Conservation (phyloP, 2,113 vertebrate genomes). For the Tetrao urogallus region DNA sequence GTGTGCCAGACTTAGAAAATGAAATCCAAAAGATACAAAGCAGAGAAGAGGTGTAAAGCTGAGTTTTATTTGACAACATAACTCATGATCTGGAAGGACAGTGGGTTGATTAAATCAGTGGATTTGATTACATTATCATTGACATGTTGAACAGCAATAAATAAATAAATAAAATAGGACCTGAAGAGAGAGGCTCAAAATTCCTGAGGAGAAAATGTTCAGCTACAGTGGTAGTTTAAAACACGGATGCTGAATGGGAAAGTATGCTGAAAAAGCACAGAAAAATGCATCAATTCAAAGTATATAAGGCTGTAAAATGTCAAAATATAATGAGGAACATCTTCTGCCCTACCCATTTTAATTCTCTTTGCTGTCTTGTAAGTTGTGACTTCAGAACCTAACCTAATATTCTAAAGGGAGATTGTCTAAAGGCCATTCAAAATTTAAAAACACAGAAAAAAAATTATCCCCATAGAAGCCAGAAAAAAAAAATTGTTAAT, state of each 20-base stretch:
- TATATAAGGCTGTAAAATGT: neutral
- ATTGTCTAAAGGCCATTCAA: neutral
- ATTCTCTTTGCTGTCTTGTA: neutral
- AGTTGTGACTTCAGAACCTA: neutral
- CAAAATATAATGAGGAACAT: neutral
- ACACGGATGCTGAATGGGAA: neutral
- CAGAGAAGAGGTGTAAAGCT: neutral
- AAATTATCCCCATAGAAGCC: neutral
- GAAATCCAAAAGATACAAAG: neutral
- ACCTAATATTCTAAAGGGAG: neutral
- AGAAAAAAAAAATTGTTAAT: neutral
- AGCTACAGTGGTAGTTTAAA: neutral
- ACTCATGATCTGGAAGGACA: slow-evolving; percentile 54
- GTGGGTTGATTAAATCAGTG: slow-evolving; percentile 47
- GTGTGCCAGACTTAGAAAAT: neutral
- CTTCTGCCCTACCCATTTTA: neutral
- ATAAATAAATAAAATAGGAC: slow-evolving; percentile 17
- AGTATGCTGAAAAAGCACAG: neutral
- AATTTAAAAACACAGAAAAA: neutral
- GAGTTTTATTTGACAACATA: slow-evolving; percentile 48
- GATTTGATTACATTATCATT: slow-evolving; percentile 31
- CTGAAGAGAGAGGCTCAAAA: slow-evolving; percentile 12
- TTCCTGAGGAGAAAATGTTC: slow-evolving; percentile 12
- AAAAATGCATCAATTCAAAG: neutral
- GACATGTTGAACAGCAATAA: slow-evolving; percentile 36